Conservation (phyloP, 2,113 vertebrate genomes). For the Pseudopipra pipra region DNA sequence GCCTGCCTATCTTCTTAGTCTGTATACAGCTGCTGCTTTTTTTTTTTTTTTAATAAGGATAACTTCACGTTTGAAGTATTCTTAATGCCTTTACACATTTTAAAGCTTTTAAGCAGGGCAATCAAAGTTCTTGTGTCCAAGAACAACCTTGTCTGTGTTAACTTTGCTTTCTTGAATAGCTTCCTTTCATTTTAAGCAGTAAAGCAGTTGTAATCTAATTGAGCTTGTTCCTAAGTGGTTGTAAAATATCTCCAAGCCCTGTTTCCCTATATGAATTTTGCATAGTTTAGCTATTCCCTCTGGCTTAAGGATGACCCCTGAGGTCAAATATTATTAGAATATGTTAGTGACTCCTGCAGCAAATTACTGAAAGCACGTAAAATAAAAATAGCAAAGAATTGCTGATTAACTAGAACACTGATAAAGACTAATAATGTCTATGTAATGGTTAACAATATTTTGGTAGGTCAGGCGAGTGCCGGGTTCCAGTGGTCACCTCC, state of each 20-base stretch:
- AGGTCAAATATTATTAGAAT: background rate
- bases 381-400: background rate
- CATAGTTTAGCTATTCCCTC: background rate
- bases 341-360: background rate
- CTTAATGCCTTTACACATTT: background rate
- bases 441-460: background rate
- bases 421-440: background rate
- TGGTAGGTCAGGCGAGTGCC: constrained; percentile 92
- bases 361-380: background rate
- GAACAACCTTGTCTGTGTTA: background rate
- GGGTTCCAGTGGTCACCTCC: constrained; percentile 94
- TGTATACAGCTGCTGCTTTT: background rate
- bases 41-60: background rate
- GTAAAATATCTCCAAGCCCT: background rate
- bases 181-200: background rate
- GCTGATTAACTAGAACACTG: background rate
- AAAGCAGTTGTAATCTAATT: background rate
- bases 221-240: background rate
- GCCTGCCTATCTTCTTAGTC: background rate
- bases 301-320: background rate
- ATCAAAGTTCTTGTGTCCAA: background rate
- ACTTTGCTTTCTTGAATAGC: background rate
- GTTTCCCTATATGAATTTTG: background rate
- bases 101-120: background rate
- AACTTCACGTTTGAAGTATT: background rate